Evolutionary conservation across 2,888 invertebrate species (phyloP), one percentile per base, ranked within the genome.

Genomic region (Monochamus alternatus): DNA sequence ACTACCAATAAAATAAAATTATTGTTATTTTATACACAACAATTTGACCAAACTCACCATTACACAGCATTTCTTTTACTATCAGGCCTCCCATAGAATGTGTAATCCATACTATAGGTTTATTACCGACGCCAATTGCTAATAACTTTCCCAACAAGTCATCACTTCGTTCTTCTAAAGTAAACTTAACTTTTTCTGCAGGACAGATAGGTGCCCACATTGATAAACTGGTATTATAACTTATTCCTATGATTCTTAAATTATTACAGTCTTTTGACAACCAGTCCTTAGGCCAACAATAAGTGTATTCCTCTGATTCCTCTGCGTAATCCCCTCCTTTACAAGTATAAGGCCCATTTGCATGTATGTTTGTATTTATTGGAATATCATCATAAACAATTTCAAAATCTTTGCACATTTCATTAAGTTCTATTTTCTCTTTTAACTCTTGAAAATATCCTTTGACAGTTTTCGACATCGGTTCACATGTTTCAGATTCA

Each of bases 61-160:
- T 92, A 47, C 93, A 91, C 7, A 98, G 90, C 84, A 98, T 93
- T 86, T 95, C 92, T 89, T 98, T 98, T 0, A 97, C 95, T 63
- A 98, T 91, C 12, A 98, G 91, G 10, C 98, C 98, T 77, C 98
- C 98, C 97, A 98, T 98, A 2, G 98, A 98, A 90, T 98, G 98
- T 1, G 96, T 94, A 30, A 98, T 92, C 97, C 97, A 98, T 47
- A 98, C 92, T 43, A 97, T 92, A 0, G 97, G 97, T 75, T 95
- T 91, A 76, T 92, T 89, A 0, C 98, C 98, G 9, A 98, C 92
- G 68, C 95, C 95, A 31, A 97, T 94, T 83, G 91, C 90, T 68
- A 91, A 86, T 70, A 98, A 90, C 78, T 94, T 93, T 30, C 91
- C 90, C 12, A 94, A 87, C 70, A 96, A 89, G 75, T 94, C 93